phyloP scores from a whole-genome alignment of 2,888 invertebrate genomes.

The Eurytoma adleriae region DNA sequence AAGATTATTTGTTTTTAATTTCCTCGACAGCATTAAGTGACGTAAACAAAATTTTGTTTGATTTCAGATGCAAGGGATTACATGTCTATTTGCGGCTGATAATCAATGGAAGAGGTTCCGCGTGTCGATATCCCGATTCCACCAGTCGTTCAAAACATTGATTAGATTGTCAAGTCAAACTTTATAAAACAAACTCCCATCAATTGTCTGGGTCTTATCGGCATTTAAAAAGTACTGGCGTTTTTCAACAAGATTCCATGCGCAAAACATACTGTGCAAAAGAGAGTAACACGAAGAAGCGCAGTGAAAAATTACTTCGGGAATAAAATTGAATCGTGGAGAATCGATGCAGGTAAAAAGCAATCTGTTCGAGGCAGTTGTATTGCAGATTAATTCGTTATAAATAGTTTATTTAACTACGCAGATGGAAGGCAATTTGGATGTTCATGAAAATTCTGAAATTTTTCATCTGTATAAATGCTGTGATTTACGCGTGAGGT shows the following conservation, averaged over 20 bases:
- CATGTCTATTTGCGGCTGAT: background rate
- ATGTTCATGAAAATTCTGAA: background rate
- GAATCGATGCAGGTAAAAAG: background rate
- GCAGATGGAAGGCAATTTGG: too few species aligned
- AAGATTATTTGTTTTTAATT: background rate
- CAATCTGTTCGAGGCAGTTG: background rate
- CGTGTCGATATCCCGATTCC: background rate
- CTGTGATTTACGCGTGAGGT: conserved; percentile 34
- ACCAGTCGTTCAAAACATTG: conserved; percentile 16
- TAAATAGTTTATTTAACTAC: too few species aligned
- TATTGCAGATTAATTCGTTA: too few species aligned
- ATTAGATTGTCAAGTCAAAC: conserved; percentile 31
- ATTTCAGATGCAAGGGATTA: conserved; percentile 1
- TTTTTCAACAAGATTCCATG: background rate
- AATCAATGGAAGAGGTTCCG: conserved; percentile 1
- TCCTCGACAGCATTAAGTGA: background rate
- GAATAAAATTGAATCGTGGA: background rate
- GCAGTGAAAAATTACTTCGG: background rate
- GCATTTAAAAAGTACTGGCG: background rate
- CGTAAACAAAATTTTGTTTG: background rate
- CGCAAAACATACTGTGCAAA: background rate
- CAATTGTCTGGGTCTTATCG: conserved; percentile 3
- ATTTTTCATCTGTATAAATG: conserved; percentile 17
- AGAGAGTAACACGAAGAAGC: background rate
- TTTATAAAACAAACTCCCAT: conserved; percentile 11